Evolutionary conservation across 2,113 vertebrate genomes (phyloP), one percentile per base, ranked within the genome.

Genomic region (Stercorarius parasiticus): DNA sequence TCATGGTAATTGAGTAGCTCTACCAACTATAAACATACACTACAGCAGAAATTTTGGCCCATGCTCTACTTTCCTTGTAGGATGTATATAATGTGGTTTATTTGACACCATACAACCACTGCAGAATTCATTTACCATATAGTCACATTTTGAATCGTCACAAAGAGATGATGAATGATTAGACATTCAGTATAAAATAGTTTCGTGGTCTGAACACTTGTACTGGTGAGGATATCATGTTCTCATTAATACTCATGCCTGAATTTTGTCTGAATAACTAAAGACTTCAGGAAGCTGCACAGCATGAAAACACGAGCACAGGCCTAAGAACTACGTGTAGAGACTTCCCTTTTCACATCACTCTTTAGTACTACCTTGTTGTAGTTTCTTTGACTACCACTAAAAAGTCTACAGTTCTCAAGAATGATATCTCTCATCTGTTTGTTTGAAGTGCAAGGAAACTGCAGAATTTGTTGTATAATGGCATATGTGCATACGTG

Each of bases 401-500:
- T 71, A 18, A 32, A 19, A 89, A 53, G 9, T 36, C 27, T n/a
- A 42, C 22, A 45, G 1, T 26, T 42, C 32, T 55, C 34, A 38
- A 52, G 12, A 81, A 11, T 5, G 27, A 11, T 42, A 23, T 23
- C 22, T 74, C 64, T 64, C 25, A 74, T 55, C 14, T 40, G 6
- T 7, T 52, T 82, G 22, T 9, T 72, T 40, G 10, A 53, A 50
- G 30, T 20, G 38, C 22, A 82, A 79, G 15, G 13, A 56, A 59
- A 80, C 10, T 69, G 20, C 61, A 94, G 34, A 72, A 72, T 55
- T 47, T 47, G 10, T 21, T 55, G 2, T 29, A 8, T 9, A 76
- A 50, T 23, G 56, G 18, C 76, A 78, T 4, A 0, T 34, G 38
- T 2, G 2, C 30, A 27, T 0, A 2, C 3, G 0, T 2, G 5